Base-by-base conservation (phyloP, 2,113 vertebrate genomes). In the Corythoichthys haematopterus region DNA sequence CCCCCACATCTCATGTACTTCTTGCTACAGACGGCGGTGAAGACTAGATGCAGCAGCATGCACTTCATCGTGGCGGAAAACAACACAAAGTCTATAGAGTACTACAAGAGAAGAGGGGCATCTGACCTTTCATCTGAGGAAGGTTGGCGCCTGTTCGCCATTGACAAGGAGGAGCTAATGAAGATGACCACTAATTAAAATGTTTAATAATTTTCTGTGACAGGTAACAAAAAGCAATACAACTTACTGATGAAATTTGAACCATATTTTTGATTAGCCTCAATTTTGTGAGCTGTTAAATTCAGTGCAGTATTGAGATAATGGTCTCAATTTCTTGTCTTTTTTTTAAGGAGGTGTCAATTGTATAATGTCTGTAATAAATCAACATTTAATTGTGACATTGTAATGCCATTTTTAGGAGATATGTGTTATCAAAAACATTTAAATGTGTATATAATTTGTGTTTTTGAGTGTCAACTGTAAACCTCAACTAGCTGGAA, bases 131-230 rank as follows among this genome's bases (percentile, higher is more conserved):
- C 90, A 14, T 85, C 71, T 1, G 76, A 91, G 74, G 92, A 94
- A 33, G 88, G 92, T 28, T 91, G 91, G 90, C 88, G 92, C 66
- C 88, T 94, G 36, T 93, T 94, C 74, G 85, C 78, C 53, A 91
- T 91, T 59, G 84, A 90, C 56, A 91, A 90, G 76, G 71, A 88
- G 57, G 81, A 82, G 14, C 85, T 94, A 36, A 47, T 89, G 43
- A 88, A 88, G 70, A 91, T 90, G 72, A 79, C 82, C 43, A 2
- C 52, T 16, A 86, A 90, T 78, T 75, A 88, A 88, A 37, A 36
- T 33, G 43, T 28, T 66, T 11, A 11, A 4, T 35, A 12, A 36
- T 36, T 11, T 36, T 57, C 33, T 28, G 14, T 10, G 9, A 11
- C 50, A 2, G 9, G 10, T 28, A 28, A 28, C 53, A 14, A 57